Evolutionary conservation across 2,888 invertebrate species (phyloP), one percentile per base, ranked within the genome.

Genomic region (Torymus aiolomorphi): DNA sequence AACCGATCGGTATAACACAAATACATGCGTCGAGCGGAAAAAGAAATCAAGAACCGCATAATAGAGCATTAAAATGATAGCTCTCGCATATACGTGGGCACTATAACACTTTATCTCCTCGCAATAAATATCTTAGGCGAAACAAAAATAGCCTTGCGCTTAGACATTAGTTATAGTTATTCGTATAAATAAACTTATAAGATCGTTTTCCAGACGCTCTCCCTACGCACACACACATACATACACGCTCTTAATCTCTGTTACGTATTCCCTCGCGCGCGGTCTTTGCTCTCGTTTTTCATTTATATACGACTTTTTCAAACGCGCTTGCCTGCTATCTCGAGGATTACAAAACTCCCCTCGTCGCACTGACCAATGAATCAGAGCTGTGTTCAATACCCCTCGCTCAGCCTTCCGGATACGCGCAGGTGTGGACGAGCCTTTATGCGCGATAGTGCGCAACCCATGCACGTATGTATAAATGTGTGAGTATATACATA

Each of bases 391-490:
- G 54, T 14, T 10, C 31, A 1, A 1, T 42, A 42, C 8, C 42
- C 42, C 42, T 42, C 8, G 8, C 42, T 5, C 31, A 14, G 61
- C 52, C 66, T 54, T 66, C 67, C 75, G 66, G 75, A 75, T 76
- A 51, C 16, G 59, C 51, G 52, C 83, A 86, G 85, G 85, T 87
- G 87, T 87, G 87, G 83, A 86, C 83, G 86, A 83, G 84, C 82
- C 87, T 86, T 87, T 84, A 42, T 8, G 8, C 8, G 8, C 42
- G 82, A 80, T 83, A 80, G 84, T 84, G 14, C 24, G 10, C 49
- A 11, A 10, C 2, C 13, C 16, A n/a, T 42, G 24, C 3, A 2
- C 20, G 20, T 20, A 16, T 18, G 10, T 16, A 3, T 18, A 61
- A 12, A 14, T 42, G n/a, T 16, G 56, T 62, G 52, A 10, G 62